Base-by-base conservation (phyloP, 2,113 vertebrate genomes). In the Haplochromis burtoni region DNA sequence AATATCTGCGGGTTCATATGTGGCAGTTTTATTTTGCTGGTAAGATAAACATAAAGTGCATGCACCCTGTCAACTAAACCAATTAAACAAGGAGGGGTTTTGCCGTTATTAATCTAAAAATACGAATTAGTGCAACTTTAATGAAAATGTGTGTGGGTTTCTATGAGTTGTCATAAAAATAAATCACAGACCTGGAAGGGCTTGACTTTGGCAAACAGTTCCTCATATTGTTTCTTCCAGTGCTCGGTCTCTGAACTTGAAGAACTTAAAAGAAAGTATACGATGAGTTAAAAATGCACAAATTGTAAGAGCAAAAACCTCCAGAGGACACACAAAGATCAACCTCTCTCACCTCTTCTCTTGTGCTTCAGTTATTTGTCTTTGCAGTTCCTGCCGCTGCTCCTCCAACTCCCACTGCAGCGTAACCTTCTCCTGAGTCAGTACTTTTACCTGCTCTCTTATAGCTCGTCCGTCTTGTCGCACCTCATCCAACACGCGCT, bases 141-240 rank as follows among this genome's bases (percentile, higher is more conserved):
- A 38, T 49, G n/a, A 45, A 73, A 61, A 47, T 14, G 1, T 38
- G n/a, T 42, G 35, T n/a, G 4, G 21, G 12, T 11, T 53, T 16
- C 35, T 8, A 7, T 51, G 57, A 21, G 38, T 35, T 59, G 31
- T 33, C 8, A 5, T 45, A 38, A 78, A 35, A 24, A 16, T 24
- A 85, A 33, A 51, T 10, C 29, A 94, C 97, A 91, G 68, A 99
- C 99, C 98, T 98, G 97, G 90, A 99, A 99, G 76, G 98, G 99
- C 47, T 97, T 97, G 4, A 98, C 97, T 96, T 99, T 99, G 17
- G 97, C 94, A 87, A 96, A 94, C 1, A 99, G 95, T 3, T 98
- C 97, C 91, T 99, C 97, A 79, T 98, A 99, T 3, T 96, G 95
- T 11, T 91, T 93, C 92, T 87, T 97, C 98, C 98, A 99, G 45